Evolutionary conservation across 2,888 invertebrate species (phyloP), one percentile per base, ranked within the genome.

Genomic region (Choreutis nemorana): DNA sequence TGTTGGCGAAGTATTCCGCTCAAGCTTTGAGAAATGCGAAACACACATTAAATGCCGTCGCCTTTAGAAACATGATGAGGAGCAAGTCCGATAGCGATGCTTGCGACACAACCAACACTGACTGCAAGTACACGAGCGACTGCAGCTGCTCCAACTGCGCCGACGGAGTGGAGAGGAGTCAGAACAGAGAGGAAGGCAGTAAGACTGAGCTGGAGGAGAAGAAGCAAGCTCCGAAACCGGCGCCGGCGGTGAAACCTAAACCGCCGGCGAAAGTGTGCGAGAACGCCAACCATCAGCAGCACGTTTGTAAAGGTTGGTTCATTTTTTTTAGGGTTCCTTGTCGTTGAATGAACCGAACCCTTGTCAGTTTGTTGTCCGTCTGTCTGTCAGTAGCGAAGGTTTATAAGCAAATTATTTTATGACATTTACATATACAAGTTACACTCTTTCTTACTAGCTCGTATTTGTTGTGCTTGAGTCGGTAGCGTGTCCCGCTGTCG

Each of bases 101-200:
- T 0, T 73, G 71, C n/a, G 73, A 72, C 21, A 70, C 65, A 0
- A 71, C 72, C 0, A 66, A 64, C 23, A 61, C 45, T 0, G 71
- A 68, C 4, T 78, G 77, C 34, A 75, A 77, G 24, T 75, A 70
- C 61, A 77, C 78, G 0, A 73, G 57, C 2, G 77, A 78, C 9
- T 77, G 77, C 26, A 44, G 55, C 0, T 77, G 77, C 15, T 52
- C 41, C 1, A 49, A 58, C 0, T 77, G 77, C 16, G 62, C 57
- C 0, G 65, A 68, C 26, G 54, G 63, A 1, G 62, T 60, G 20
- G 66, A 68, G 21, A 55, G 61, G 34, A 61, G 59, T 18, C 60
- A 60, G 20, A 65, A 65, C 0, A 29, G 27, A 32, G 47, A 48
- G 1, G 39, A 42, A 0, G 45, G 45, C 21, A 34, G 32, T 4